Conservation (phyloP, 2,888 invertebrate species). For the Trilocha varians region DNA sequence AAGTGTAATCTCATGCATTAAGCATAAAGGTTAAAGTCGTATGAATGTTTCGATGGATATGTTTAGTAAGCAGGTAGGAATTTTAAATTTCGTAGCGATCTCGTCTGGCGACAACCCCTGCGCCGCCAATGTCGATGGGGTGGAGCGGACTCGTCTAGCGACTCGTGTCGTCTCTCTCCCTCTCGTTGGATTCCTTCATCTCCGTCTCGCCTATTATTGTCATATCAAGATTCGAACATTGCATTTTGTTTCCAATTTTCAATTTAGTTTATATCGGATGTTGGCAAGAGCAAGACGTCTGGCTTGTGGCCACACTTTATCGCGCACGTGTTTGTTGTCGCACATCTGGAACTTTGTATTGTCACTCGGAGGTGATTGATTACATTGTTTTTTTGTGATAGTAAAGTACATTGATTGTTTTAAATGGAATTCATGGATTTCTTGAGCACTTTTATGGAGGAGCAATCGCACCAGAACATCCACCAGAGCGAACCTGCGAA, state of each 20-base stretch:
- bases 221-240: slow-evolving; percentile 71
- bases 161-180: slow-evolving; percentile 37
- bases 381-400: slow-evolving; percentile 28
- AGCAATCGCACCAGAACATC: slow-evolving; percentile 35
- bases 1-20: slow-evolving; percentile 19
- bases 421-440: slow-evolving; percentile 64
- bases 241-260: slow-evolving; percentile 72
- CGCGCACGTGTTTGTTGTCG: slow-evolving; percentile 50
- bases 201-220: slow-evolving; percentile 70
- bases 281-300: slow-evolving; percentile 66
- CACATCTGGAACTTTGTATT: slow-evolving; percentile 33
- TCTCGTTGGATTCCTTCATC: slow-evolving; percentile 34
- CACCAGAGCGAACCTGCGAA: slow-evolving; percentile 44
- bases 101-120: slow-evolving; percentile 70
- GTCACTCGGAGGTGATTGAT: slow-evolving; percentile 24
- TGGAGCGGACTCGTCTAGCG: slow-evolving; percentile 59
- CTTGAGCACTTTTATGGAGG: slow-evolving; percentile 54
- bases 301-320: slow-evolving; percentile 49
- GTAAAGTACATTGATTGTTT: slow-evolving; percentile 23
- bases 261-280: slow-evolving; percentile 72
- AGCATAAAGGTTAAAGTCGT: slow-evolving; percentile 42
- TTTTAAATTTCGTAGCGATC: slow-evolving; percentile 60
- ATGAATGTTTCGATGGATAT: slow-evolving; percentile 23
- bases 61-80: slow-evolving; percentile 51
- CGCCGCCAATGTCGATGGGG: slow-evolving; percentile 56